These are phyloP conservation scores for Rostratula benghalensis DNA, from an alignment of 2,113 vertebrate genomes.

Conservation along the genomic window DNA sequence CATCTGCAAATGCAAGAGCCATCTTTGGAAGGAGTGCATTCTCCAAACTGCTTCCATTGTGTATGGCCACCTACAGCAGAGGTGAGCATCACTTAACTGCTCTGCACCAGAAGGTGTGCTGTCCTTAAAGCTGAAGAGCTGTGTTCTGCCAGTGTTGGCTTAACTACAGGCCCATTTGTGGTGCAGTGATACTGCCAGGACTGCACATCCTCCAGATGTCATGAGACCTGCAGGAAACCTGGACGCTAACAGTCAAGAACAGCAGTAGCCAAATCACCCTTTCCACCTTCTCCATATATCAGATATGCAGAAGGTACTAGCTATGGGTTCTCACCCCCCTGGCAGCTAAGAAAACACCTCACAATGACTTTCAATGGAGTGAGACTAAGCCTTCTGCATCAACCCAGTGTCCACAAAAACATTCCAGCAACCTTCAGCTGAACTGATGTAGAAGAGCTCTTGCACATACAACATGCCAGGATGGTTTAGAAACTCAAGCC, in stretches of 20 bases:
- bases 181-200: background rate
- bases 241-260: too few species aligned
- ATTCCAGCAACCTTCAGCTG: background rate
- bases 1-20: background rate
- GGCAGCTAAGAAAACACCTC: background rate
- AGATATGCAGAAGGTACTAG: background rate
- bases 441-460: background rate
- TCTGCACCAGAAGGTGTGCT: background rate
- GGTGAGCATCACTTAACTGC: background rate
- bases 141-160: too few species aligned
- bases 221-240: background rate
- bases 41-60: too few species aligned
- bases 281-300: background rate
- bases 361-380: background rate
- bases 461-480: background rate
- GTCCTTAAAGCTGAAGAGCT: background rate
- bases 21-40: background rate
- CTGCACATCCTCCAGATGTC: background rate
- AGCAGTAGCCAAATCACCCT: background rate
- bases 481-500: conserved; percentile 30
- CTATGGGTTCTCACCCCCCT: background rate
- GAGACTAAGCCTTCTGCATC: background rate
- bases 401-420: background rate
- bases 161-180: background rate
- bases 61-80: background rate